Percentiles rank a stretch among this genome's conserved stretches.
Evolutionary conservation across 2,113 vertebrate species (phyloP).

Genomic region (Naja naja): DNA sequence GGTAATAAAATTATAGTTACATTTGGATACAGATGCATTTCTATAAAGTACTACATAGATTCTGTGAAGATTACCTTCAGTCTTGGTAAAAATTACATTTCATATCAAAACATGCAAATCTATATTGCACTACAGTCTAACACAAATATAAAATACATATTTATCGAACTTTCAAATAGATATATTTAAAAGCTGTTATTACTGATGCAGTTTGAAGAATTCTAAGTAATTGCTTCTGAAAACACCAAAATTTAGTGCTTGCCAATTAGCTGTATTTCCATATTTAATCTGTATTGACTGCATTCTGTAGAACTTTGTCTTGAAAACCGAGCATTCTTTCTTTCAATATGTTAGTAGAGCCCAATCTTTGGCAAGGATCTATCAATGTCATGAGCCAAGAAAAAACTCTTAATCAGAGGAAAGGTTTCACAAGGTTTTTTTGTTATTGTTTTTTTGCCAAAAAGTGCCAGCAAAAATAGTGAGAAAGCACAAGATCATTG

Average conservation of each 20-base stretch:
- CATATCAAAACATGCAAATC: background rate
- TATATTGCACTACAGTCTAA: background rate
- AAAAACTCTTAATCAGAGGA: background rate
- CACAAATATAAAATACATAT: background rate
- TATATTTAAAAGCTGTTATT: background rate
- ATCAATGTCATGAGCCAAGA: background rate
- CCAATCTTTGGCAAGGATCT: background rate
- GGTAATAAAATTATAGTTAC: background rate
- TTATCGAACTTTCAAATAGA: background rate
- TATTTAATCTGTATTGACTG: background rate
- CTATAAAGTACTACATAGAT: background rate
- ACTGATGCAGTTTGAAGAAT: background rate
- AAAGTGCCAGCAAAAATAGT: background rate
- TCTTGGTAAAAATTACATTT: background rate
- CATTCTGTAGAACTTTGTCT: background rate
- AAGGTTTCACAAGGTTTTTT: background rate
- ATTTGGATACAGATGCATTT: background rate
- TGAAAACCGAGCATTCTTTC: background rate
- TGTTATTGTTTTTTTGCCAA: background rate
- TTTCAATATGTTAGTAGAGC: background rate
- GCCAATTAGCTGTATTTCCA: background rate
- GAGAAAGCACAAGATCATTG: background rate
- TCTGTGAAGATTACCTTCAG: background rate
- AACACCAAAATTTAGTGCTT: background rate
- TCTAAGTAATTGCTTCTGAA: background rate